phyloP scores from a whole-genome alignment of 2,797 vertebrate genomes.

The Poeciliopsis paucimaculata region DNA sequence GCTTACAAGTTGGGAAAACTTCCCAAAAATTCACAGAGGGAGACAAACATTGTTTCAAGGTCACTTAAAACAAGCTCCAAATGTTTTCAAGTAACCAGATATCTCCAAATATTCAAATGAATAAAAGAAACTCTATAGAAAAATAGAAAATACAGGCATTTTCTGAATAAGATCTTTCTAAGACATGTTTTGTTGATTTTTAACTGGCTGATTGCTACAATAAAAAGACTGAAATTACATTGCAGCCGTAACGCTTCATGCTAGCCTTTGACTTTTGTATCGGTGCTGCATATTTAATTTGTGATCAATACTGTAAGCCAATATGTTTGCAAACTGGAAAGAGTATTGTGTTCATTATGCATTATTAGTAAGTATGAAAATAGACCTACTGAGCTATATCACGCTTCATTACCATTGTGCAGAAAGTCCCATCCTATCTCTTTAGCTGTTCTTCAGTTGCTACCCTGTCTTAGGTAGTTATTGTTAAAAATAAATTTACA shows the following conservation, averaged over 20 bases:
- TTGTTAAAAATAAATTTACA: constrained; percentile 10
- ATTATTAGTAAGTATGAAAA: constrained; percentile 65
- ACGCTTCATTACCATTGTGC: constrained; percentile 36
- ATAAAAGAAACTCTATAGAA: neutral
- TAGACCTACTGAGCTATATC: constrained; percentile 39
- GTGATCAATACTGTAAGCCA: constrained; percentile 6
- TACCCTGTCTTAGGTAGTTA: constrained; percentile 19
- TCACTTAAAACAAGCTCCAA: neutral
- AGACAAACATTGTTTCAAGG: neutral
- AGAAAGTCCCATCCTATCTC: constrained; percentile 3
- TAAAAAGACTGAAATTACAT: neutral
- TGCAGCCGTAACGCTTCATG: constrained; percentile 7
- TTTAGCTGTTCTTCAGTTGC: constrained; percentile 28
- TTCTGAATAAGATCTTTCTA: neutral
- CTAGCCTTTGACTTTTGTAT: constrained; percentile 17
- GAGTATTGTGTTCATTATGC: constrained; percentile 34
- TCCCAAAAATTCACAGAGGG: neutral
- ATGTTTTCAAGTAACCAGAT: constrained; percentile 1
- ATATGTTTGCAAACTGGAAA: constrained; percentile 19
- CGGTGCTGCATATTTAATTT: constrained; percentile 5
- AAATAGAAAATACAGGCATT: neutral
- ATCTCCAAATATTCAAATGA: neutral
- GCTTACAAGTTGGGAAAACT: neutral
- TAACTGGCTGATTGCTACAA: neutral
- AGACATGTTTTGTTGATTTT: neutral